Conservation (phyloP, 2,797 vertebrate genomes). For the Paramormyrops hopkinsi region DNA sequence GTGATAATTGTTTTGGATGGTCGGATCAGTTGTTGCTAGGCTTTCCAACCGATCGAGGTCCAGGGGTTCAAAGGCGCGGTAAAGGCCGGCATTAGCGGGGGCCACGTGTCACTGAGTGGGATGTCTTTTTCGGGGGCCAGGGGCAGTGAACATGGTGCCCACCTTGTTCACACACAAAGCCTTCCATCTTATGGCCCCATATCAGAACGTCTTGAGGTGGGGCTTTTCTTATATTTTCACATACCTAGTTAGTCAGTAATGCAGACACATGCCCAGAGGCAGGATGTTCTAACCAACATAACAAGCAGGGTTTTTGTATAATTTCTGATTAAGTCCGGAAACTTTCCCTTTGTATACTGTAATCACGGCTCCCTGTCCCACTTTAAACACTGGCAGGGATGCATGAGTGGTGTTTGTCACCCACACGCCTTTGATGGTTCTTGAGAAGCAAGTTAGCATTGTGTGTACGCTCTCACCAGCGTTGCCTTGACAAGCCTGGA, state of each 20-base stretch:
- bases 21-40: neutral
- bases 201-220: neutral
- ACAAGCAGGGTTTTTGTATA: neutral
- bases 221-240: neutral
- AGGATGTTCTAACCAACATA: neutral
- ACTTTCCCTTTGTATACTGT: neutral
- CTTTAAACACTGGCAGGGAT: neutral
- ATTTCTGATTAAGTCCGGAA: neutral
- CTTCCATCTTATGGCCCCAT: neutral
- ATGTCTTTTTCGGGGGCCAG: neutral
- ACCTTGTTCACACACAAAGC: neutral
- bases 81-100: neutral
- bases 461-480: neutral
- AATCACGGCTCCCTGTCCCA: neutral
- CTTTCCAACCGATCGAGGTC: neutral
- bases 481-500: constrained; percentile 37
- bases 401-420: neutral
- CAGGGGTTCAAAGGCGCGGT: neutral
- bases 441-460: constrained; percentile 30
- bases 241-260: neutral
- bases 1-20: neutral
- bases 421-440: neutral
- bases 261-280: neutral
- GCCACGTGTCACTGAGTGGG: neutral
- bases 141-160: neutral